Percentiles rank a stretch among this genome's conserved stretches.
Conservation (phyloP, 1,140 invertebrate genomes). For the Popillia japonica region DNA sequence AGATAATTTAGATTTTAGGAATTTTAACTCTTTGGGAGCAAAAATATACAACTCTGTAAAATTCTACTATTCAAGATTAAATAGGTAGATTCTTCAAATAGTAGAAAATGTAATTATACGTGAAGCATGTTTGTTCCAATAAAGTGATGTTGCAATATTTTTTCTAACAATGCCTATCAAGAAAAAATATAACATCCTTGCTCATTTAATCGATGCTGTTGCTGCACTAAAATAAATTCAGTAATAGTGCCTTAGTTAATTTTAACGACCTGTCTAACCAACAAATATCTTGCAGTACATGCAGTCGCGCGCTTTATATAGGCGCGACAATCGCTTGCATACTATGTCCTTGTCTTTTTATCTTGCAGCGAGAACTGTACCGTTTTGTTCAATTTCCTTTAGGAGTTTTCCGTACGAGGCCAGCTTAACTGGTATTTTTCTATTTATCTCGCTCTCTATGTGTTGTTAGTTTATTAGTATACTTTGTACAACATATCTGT, state of each 20-base stretch:
- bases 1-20: no score
- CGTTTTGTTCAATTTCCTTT: not conserved
- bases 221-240: no score
- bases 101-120: no score
- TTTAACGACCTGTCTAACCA: not conserved
- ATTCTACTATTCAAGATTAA: no score
- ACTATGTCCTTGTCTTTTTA: not conserved
- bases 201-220: no score
- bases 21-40: no score
- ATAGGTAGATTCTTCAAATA: no score
- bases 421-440: not conserved
- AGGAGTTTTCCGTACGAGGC: not conserved
- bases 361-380: not conserved
- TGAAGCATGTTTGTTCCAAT: no score
- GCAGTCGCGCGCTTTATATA: not conserved
- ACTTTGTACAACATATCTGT: not conserved
- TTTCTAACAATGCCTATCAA: no score
- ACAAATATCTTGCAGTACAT: not conserved
- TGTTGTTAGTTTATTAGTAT: not conserved
- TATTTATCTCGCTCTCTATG: not conserved
- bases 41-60: no score
- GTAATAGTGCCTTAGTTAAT: not conserved
- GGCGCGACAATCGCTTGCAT: not conserved
- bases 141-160: no score
- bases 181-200: no score